Evolutionary conservation across 1,140 invertebrate species (phyloP).

Genomic region (Tetramorium simillimum): DNA sequence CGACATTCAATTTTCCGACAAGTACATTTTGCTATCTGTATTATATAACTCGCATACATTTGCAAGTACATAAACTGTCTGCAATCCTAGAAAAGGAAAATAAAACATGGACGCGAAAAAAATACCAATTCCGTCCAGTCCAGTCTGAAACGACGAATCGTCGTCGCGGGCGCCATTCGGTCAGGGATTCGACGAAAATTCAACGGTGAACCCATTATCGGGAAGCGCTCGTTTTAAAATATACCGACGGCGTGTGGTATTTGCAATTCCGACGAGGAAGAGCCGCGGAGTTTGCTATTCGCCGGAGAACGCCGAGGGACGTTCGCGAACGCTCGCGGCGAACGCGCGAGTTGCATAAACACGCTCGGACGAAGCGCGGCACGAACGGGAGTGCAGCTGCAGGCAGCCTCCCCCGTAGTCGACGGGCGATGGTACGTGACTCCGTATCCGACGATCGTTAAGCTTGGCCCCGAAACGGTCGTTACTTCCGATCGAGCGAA

Average conservation of each 20-base stretch:
- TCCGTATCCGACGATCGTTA: conserved; percentile 56
- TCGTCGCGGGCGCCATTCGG: conserved; percentile 42
- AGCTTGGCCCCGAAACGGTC: conserved; percentile 35
- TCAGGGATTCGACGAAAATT: conserved; percentile 65
- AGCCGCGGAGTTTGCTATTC: conserved; percentile 77
- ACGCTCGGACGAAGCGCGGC: conserved; percentile 64
- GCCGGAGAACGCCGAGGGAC: conserved; percentile 59
- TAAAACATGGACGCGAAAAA: conserved; percentile 3
- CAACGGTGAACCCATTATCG: conserved; percentile 77
- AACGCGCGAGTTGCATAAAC: conserved; percentile 76
- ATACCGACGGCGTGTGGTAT: conserved; percentile 73
- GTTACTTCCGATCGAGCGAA: conserved; percentile 62
- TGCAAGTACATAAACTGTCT: neutral
- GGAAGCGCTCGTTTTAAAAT: conserved; percentile 82
- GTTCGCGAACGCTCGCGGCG: conserved; percentile 55
- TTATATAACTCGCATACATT: neutral
- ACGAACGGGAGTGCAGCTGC: conserved; percentile 29
- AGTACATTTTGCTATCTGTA: neutral
- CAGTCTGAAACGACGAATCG: conserved; percentile 15
- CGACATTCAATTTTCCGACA: neutral
- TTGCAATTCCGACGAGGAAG: conserved; percentile 81
- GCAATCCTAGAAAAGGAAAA: conserved; percentile 3
- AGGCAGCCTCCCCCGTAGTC: conserved; percentile 3
- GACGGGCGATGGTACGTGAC: conserved; percentile 37
- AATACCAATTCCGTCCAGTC: conserved; percentile 18